Percentiles rank a stretch among this genome's conserved stretches.
phyloP scores from a whole-genome alignment of 2,113 vertebrate species.

The Microtus montanus region DNA sequence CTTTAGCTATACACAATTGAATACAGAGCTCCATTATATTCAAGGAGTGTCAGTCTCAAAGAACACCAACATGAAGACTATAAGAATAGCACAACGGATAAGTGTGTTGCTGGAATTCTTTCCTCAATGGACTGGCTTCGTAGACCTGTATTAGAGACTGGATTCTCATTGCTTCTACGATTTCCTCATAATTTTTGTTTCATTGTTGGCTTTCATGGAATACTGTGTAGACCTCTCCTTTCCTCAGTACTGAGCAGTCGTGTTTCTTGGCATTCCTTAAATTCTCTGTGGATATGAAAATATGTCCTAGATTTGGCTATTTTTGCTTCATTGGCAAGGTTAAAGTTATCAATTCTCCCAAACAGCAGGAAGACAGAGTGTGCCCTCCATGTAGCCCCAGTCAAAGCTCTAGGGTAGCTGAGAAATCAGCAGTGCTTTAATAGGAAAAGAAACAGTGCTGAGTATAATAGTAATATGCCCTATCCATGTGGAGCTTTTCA shows the following conservation, averaged over 20 bases:
- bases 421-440: neutral
- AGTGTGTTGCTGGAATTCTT: neutral
- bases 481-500: neutral
- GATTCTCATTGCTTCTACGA: neutral
- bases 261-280: neutral
- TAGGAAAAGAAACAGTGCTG: neutral
- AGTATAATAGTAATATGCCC: conserved; percentile 29
- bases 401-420: neutral
- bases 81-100: neutral
- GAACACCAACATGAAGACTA: neutral
- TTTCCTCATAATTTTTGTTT: neutral
- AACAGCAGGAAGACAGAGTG: neutral
- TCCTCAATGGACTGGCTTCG: neutral
- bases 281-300: neutral
- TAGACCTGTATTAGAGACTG: neutral
- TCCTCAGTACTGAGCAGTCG: fast-evolving
- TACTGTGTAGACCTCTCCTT: neutral
- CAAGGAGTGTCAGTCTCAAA: neutral
- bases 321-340: conserved; percentile 14
- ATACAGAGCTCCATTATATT: neutral
- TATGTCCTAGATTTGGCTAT: neutral
- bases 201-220: neutral
- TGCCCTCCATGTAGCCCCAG: neutral
- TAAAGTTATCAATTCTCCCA: conserved; percentile 19
- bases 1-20: neutral